Percentiles rank a stretch among this genome's conserved stretches.
Evolutionary conservation across 2,888 invertebrate species (phyloP).

Genomic region (Pollenia labialis): DNA sequence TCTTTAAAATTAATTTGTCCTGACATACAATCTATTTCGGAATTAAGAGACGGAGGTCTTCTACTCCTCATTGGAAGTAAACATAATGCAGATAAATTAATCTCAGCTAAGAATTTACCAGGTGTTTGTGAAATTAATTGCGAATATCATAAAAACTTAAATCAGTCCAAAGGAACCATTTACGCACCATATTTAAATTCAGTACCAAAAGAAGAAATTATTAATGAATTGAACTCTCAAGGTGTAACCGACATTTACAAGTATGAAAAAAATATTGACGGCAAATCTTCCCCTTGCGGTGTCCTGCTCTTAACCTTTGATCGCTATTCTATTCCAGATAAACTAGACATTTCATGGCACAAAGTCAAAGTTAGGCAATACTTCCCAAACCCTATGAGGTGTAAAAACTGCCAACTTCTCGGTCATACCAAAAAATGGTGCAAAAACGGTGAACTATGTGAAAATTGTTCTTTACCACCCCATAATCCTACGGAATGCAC

Average conservation of each 20-base stretch:
- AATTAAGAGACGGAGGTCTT: background rate
- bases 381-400: slow-evolving; percentile 65
- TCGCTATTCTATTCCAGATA: background rate
- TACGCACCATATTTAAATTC: too few species aligned
- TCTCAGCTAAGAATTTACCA: too few species aligned
- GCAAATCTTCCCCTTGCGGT: background rate
- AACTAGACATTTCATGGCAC: slow-evolving; percentile 17
- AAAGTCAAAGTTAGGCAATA: slow-evolving; percentile 50
- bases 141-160: slow-evolving; percentile 12
- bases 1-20: background rate
- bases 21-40: background rate
- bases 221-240: too few species aligned
- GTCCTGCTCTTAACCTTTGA: background rate
- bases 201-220: too few species aligned
- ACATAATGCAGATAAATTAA: background rate
- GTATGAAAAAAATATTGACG: background rate
- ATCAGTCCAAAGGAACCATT: slow-evolving; percentile 41
- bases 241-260: too few species aligned
- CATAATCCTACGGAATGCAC: slow-evolving; percentile 3
- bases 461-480: slow-evolving; percentile 35
- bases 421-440: slow-evolving; percentile 65
- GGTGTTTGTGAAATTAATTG: too few species aligned
- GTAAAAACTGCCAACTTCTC: slow-evolving; percentile 61
- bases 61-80: background rate
- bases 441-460: slow-evolving; percentile 34